These are phyloP conservation scores for Lepidocyrtoides sp. DNA, from an alignment of 2,888 invertebrate genomes.

Conservation along the genomic window DNA sequence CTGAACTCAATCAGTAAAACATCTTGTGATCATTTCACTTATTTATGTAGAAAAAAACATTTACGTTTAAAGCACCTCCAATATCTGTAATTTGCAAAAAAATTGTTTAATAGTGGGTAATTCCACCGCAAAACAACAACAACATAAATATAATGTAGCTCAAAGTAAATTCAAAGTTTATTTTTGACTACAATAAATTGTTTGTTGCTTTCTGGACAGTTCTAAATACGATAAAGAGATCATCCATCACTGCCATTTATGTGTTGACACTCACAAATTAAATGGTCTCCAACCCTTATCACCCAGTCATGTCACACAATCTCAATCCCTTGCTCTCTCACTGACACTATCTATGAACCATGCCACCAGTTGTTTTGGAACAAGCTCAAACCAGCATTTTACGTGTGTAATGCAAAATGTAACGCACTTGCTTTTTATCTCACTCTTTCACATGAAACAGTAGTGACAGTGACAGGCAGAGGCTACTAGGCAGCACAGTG, in stretches of 20 bases:
- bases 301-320: slow-evolving; percentile 67
- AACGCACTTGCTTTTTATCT: background rate
- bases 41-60: too few relatives aligned
- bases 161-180: too few relatives aligned
- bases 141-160: too few relatives aligned
- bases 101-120: too few relatives aligned
- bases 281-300: slow-evolving; percentile 75
- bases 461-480: background rate
- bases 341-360: background rate
- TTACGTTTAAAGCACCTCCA: too few relatives aligned
- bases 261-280: slow-evolving; percentile 82
- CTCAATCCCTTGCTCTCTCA: slow-evolving; percentile 41
- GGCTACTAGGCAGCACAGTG: too few relatives aligned
- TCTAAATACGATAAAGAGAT: slow-evolving; percentile 51
- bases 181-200: too few relatives aligned
- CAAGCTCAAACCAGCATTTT: too few relatives aligned
- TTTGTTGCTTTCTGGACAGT: background rate
- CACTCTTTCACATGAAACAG: background rate
- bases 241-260: slow-evolving; percentile 79
- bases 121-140: too few relatives aligned
- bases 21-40: too few relatives aligned
- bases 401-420: background rate
- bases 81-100: too few relatives aligned
- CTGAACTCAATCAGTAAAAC: too few relatives aligned
- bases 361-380: background rate